A percentile compares a stretch with the other conserved stretches of the same genome.
phyloP scores from a whole-genome alignment of 2,113 vertebrate genomes.

The Brachyhypopomus gauderio region DNA sequence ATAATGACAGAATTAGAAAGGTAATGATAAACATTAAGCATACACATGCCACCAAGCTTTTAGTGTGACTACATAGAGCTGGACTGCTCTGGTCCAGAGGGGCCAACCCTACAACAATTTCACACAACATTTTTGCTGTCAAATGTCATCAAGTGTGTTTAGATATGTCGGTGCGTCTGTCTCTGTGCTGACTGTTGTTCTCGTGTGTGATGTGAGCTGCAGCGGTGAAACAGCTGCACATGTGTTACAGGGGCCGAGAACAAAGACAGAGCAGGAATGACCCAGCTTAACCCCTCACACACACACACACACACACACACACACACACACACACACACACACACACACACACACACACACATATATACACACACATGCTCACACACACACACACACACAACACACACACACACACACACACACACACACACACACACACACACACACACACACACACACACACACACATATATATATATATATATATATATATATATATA shows the following conservation, averaged over 20 bases:
- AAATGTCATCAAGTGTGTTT: constrained; percentile 50
- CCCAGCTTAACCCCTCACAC: constrained; percentile 25
- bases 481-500: not conserved
- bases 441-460: not conserved
- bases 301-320: not conserved
- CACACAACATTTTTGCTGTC: constrained; percentile 56
- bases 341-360: not conserved
- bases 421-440: too few species aligned
- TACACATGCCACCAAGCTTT: not conserved
- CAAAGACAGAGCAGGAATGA: constrained; percentile 42
- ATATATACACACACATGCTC: not conserved
- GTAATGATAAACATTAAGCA: constrained; percentile 25
- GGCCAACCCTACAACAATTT: constrained; percentile 51
- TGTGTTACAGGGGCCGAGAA: constrained; percentile 37
- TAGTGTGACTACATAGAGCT: not conserved
- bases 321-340: not conserved
- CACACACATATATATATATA: constrained; percentile 18
- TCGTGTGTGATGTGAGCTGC: constrained; percentile 39
- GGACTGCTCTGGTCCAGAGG: constrained; percentile 42
- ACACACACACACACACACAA: too few species aligned
- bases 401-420: too few species aligned
- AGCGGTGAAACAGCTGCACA: constrained; percentile 51
- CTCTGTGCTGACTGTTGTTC: constrained; percentile 36
- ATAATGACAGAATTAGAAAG: constrained; percentile 35
- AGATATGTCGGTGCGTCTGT: constrained; percentile 43